These are phyloP conservation scores for Agrochola circellaris DNA, from an alignment of 2,888 invertebrate species.

Conservation along the genomic window DNA sequence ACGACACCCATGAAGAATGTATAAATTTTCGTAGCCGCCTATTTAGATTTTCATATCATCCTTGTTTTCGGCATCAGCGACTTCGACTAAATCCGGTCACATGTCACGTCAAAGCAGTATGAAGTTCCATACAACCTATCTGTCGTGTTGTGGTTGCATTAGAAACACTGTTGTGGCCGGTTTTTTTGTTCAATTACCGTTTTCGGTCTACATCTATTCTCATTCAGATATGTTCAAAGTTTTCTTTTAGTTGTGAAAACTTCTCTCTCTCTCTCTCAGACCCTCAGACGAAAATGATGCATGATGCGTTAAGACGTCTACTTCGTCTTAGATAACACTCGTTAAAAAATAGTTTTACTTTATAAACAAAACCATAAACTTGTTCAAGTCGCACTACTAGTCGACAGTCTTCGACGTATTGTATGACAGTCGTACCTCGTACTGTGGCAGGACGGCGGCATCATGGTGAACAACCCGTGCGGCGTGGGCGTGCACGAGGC, in stretches of 20 bases:
- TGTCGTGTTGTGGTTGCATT: too few relatives aligned
- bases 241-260: too few relatives aligned
- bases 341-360: background rate
- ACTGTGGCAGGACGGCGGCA: conserved; percentile 92
- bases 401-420: too few relatives aligned
- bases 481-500: conserved; percentile 97
- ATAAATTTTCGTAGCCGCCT: background rate
- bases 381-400: too few relatives aligned
- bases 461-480: conserved; percentile 96
- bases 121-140: too few relatives aligned
- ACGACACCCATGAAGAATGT: background rate
- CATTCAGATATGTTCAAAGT: background rate
- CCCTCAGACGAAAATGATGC: background rate
- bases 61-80: too few relatives aligned
- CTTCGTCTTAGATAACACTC: background rate
- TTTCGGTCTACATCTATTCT: background rate
- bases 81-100: too few relatives aligned
- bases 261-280: background rate
- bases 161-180: too few relatives aligned
- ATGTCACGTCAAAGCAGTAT: too few relatives aligned
- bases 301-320: background rate
- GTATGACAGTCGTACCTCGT: background rate
- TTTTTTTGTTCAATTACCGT: background rate
- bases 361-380: background rate
- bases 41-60: too few relatives aligned